phyloP scores from a whole-genome alignment of 2,797 vertebrate genomes.

The Epinephelus coioides region DNA sequence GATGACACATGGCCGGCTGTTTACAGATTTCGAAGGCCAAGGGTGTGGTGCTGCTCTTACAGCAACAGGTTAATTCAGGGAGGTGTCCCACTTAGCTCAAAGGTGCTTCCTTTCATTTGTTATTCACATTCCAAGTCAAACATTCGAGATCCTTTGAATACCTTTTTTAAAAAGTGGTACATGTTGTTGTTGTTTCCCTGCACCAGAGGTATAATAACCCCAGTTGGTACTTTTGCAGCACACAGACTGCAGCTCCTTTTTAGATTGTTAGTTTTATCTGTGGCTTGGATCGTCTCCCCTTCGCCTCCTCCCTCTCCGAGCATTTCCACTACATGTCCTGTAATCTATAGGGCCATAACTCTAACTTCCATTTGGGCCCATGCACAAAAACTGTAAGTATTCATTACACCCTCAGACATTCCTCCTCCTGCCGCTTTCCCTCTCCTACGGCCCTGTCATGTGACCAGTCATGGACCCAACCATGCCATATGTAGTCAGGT shows the following conservation, averaged over 20 bases:
- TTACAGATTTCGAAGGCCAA: slow-evolving; percentile 66
- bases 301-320: neutral
- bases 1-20: slow-evolving; percentile 75
- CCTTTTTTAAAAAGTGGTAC: neutral
- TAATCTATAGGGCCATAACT: slow-evolving; percentile 63
- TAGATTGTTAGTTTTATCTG: slow-evolving; percentile 17
- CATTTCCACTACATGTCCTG: slow-evolving; percentile 40
- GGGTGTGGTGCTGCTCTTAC: slow-evolving; percentile 58
- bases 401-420: slow-evolving; percentile 75
- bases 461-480: slow-evolving; percentile 58
- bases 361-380: slow-evolving; percentile 48
- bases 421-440: slow-evolving; percentile 50
- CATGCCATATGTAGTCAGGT: slow-evolving; percentile 83
- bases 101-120: slow-evolving; percentile 23
- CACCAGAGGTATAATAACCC: neutral
- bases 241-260: neutral
- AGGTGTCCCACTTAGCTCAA: slow-evolving; percentile 9
- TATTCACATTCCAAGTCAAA: neutral
- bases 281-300: slow-evolving; percentile 7
- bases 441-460: slow-evolving; percentile 57
- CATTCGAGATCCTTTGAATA: neutral
- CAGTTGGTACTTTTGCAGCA: neutral
- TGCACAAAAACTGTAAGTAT: slow-evolving; percentile 60
- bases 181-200: neutral
- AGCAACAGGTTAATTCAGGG: slow-evolving; percentile 48